phyloP scores from a whole-genome alignment of 2,113 vertebrate genomes.

The Neofelis nebulosa region DNA sequence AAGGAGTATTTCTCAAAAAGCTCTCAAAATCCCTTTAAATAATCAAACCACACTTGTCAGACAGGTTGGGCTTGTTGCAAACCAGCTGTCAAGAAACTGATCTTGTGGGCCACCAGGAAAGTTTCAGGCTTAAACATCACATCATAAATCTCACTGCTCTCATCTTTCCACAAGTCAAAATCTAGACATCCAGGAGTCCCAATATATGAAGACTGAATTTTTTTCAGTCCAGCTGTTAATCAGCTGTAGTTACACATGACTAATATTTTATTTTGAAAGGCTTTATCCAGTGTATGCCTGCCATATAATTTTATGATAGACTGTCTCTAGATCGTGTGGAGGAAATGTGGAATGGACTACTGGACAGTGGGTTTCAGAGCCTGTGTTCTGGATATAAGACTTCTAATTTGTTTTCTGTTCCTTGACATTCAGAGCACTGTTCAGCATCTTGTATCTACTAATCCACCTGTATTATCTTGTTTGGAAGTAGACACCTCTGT shows the following conservation, averaged over 20 bases:
- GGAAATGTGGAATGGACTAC: neutral
- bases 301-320: neutral
- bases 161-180: constrained; percentile 13
- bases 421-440: neutral
- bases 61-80: neutral
- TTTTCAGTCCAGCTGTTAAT: constrained; percentile 28
- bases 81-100: constrained; percentile 22
- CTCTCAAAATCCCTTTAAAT: neutral
- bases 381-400: neutral
- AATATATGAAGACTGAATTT: constrained; percentile 17
- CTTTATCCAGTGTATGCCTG: neutral
- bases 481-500: neutral
- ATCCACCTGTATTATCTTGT: neutral
- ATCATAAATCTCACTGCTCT: constrained; percentile 12
- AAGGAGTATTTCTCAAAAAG: neutral
- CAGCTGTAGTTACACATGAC: neutral
- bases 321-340: neutral
- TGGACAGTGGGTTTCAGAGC: neutral
- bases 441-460: neutral
- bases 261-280: constrained; percentile 50
- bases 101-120: neutral
- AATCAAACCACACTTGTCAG: neutral
- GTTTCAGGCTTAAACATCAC: neutral
- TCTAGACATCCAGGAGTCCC: neutral
- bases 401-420: neutral